phyloP scores from a whole-genome alignment of 1,140 invertebrate species.

The Papilio glaucus region DNA sequence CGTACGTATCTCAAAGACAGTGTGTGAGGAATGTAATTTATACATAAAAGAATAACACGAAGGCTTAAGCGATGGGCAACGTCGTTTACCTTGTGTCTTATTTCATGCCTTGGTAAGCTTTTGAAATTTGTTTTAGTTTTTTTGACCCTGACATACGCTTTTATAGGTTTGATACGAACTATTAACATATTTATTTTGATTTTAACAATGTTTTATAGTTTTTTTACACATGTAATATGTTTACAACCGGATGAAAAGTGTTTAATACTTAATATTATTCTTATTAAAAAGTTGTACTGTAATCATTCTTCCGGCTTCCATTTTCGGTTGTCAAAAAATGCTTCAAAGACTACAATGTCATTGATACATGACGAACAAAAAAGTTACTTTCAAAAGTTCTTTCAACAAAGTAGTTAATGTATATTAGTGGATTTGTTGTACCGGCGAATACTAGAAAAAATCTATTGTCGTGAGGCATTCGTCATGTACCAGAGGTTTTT shows the following conservation, averaged over 20 bases:
- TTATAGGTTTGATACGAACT: neutral
- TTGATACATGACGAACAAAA: constrained; percentile 1
- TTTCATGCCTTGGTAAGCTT: constrained; percentile 4
- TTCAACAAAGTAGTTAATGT: constrained; percentile 3
- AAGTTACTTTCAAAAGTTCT: constrained; percentile 19
- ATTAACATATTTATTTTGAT: neutral
- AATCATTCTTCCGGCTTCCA: neutral
- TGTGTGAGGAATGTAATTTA: neutral
- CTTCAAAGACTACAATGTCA: neutral
- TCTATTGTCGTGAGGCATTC: constrained; percentile 9
- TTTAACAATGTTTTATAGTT: constrained; percentile 1
- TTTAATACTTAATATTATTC: neutral
- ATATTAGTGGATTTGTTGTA: neutral
- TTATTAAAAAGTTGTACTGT: neutral
- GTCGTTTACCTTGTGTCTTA: constrained; percentile 34
- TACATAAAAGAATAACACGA: constrained; percentile 17
- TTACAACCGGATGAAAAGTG: neutral
- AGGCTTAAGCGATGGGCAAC: constrained; percentile 21
- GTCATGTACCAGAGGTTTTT: neutral
- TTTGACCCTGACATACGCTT: constrained; percentile 28
- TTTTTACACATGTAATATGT: neutral
- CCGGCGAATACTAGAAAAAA: neutral
- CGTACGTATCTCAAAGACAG: too few species aligned
- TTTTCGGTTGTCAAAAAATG: neutral
- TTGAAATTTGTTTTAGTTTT: constrained; percentile 27